phyloP scores from a whole-genome alignment of 2,888 invertebrate species.

The Onchidella celtica region DNA sequence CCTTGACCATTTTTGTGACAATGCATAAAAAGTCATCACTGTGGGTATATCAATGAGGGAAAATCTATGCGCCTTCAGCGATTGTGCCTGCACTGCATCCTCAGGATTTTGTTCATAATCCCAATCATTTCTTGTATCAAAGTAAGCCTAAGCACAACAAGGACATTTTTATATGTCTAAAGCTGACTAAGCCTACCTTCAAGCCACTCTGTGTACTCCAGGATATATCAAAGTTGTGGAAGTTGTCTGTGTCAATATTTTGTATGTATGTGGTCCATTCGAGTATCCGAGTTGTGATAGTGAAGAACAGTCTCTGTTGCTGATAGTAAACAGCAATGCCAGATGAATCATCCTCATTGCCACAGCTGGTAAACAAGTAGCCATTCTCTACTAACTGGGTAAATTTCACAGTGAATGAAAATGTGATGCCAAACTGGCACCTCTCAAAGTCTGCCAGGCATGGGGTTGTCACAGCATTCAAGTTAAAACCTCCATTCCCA shows the following conservation, averaged over 20 bases:
- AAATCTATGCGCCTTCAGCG: too few species aligned
- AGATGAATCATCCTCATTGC: slow-evolving; percentile 48
- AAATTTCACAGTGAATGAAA: slow-evolving; percentile 54
- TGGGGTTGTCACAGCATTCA: slow-evolving; percentile 35
- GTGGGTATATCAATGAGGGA: too few species aligned
- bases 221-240: slow-evolving; percentile 47
- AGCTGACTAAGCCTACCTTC: slow-evolving; percentile 28
- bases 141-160: too few species aligned
- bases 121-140: too few species aligned
- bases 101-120: too few species aligned
- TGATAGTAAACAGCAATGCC: slow-evolving; percentile 58
- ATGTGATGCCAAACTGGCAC: slow-evolving; percentile 56
- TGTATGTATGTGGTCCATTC: slow-evolving; percentile 56
- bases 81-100: too few species aligned
- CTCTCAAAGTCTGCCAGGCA: slow-evolving; percentile 58
- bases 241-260: slow-evolving; percentile 40
- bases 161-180: too few species aligned
- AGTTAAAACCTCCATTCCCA: slow-evolving; percentile 33
- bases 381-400: slow-evolving; percentile 53
- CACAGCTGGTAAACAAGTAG: slow-evolving; percentile 57
- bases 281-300: slow-evolving; percentile 52
- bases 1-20: too few species aligned
- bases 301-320: slow-evolving; percentile 54
- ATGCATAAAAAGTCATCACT: too few species aligned
- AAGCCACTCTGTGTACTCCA: slow-evolving; percentile 55